Conservation (phyloP, 2,888 invertebrate genomes). For the Branchellion lobata region DNA sequence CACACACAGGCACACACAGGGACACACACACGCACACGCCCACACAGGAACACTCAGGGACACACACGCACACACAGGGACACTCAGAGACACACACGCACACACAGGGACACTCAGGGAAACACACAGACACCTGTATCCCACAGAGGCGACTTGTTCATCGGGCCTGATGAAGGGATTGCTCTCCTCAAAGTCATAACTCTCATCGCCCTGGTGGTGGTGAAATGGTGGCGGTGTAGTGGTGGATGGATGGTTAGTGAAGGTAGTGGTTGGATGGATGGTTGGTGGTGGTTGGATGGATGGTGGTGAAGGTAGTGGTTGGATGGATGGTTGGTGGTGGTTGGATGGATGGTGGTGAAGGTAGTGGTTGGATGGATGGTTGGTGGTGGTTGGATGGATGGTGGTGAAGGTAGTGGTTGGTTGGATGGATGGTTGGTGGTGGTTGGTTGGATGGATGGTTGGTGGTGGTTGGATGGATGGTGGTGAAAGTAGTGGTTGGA, state of each 20-base stretch:
- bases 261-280: neutral
- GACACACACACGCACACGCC: too few species aligned
- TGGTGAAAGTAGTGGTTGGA: neutral
- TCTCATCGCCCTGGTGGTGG: constrained; percentile 69
- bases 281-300: neutral
- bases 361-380: neutral
- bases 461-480: neutral
- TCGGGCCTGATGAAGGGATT: constrained; percentile 93
- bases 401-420: neutral
- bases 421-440: too few species aligned
- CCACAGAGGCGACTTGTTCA: constrained; percentile 90
- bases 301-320: neutral
- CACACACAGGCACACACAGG: too few species aligned
- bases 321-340: too few species aligned
- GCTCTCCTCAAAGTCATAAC: constrained; percentile 81
- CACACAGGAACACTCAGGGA: too few species aligned
- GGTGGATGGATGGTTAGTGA: too few species aligned
- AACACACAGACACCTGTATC: constrained; percentile 71
- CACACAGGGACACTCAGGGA: constrained; percentile 54
- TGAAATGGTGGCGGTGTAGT: neutral
- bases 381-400: neutral
- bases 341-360: too few species aligned
- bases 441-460: neutral
- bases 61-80: neutral
- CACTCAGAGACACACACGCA: neutral